phyloP scores from a whole-genome alignment of 2,113 vertebrate genomes.

The Grus americana region DNA sequence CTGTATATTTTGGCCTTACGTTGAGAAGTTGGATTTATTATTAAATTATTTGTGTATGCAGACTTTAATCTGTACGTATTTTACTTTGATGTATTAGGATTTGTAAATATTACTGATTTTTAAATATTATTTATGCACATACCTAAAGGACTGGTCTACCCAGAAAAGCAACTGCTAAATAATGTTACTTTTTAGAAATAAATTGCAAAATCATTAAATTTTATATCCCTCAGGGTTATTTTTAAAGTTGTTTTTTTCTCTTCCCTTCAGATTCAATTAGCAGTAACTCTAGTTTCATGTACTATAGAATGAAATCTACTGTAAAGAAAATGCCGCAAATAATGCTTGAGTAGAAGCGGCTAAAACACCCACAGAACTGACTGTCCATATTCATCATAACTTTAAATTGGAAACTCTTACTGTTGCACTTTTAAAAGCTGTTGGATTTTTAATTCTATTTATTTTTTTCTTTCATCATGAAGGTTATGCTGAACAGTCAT shows the following conservation, averaged over 20 bases:
- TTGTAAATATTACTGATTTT: conserved; percentile 79
- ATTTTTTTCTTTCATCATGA: conserved; percentile 66
- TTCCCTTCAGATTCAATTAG: conserved; percentile 54
- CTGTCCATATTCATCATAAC: conserved; percentile 29
- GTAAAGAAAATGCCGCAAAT: conserved; percentile 64
- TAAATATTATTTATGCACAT: conserved; percentile 82
- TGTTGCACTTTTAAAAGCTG: conserved; percentile 63
- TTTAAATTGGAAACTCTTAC: conserved; percentile 47
- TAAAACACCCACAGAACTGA: conserved; percentile 39
- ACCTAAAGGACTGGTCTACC: conserved; percentile 76
- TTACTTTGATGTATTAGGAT: conserved; percentile 77
- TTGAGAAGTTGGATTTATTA: conserved; percentile 71
- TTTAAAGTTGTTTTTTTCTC: conserved; percentile 21
- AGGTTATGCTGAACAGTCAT: conserved; percentile 58
- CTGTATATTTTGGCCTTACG: conserved; percentile 63
- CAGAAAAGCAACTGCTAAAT: conserved; percentile 73
- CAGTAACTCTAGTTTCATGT: conserved; percentile 57
- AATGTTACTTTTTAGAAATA: conserved; percentile 77
- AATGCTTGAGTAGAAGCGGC: conserved; percentile 52
- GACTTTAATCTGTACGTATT: conserved; percentile 73
- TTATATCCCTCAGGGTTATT: conserved; percentile 83
- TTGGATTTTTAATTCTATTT: conserved; percentile 71
- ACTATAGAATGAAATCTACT: conserved; percentile 65
- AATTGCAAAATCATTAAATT: conserved; percentile 74
- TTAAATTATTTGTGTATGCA: conserved; percentile 82